phyloP scores from a whole-genome alignment of 2,888 invertebrate species.

The Agonopterix arenella region DNA sequence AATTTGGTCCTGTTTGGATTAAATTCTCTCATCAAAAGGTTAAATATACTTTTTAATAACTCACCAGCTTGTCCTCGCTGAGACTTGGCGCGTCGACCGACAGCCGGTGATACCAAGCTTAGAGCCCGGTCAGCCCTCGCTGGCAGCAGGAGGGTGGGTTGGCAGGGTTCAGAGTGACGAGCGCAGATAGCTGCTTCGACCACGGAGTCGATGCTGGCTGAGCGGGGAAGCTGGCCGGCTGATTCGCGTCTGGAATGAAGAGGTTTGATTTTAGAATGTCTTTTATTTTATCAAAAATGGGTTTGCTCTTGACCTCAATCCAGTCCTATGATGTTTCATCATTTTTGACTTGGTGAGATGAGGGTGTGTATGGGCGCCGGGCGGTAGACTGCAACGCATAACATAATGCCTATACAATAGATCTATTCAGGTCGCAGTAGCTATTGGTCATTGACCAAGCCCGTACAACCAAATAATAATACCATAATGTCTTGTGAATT shows the following conservation, averaged over 20 bases:
- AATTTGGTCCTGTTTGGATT: too few relatives aligned
- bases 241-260: constrained; percentile 65
- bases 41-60: constrained; percentile 17
- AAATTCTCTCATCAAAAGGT: neutral
- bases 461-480: too few relatives aligned
- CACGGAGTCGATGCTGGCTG: constrained; percentile 88
- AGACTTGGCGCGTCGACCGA: constrained; percentile 85
- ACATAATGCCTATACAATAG: too few relatives aligned
- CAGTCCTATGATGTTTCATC: too few relatives aligned
- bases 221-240: constrained; percentile 79
- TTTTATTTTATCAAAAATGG: too few relatives aligned
- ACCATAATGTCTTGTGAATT: too few relatives aligned
- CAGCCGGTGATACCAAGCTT: constrained; percentile 84
- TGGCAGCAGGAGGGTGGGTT: constrained; percentile 39
- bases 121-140: constrained; percentile 71
- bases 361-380: too few relatives aligned
- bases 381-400: too few relatives aligned
- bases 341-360: too few relatives aligned
- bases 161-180: constrained; percentile 60
- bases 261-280: neutral
- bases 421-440: too few relatives aligned
- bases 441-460: too few relatives aligned
- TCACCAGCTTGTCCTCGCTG: constrained; percentile 84
- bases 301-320: too few relatives aligned
- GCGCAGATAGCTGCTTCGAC: constrained; percentile 83